Base-by-base conservation (phyloP, 2,113 vertebrate species). In the Hystrix brachyura region DNA sequence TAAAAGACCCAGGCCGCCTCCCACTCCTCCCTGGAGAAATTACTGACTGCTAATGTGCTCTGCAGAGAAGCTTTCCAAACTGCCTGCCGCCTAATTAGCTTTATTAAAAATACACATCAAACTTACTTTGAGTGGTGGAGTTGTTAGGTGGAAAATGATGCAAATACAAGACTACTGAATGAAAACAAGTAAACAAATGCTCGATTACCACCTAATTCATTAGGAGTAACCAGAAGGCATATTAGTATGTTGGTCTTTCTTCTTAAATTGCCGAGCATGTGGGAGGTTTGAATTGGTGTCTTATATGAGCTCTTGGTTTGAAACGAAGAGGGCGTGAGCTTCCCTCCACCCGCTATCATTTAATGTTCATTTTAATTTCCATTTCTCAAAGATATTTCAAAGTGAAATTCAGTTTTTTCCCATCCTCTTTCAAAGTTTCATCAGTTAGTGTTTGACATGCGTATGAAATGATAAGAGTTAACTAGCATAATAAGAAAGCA, bases 391-490 rank as follows among this genome's bases (percentile, higher is more conserved):
- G 82, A 62, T 91, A 89, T 95, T 95, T 96, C 88, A 95, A 95
- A 96, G 65, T 80, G 69, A 91, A 57, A 48, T 67, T 38, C 78
- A 92, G 78, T 74, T 96, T 78, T 86, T 90, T 94, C 15, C 59
- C 69, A 90, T 95, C 72, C 59, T 93, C 53, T 95, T 93, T 84
- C 19, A 82, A 91, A 94, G 74, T 91, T 92, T 79, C n/a, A 43
- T 94, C 94, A 91, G 62, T 96, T 96, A 97, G 59, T 86, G 23
- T 94, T 93, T 97, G 97, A 96, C 88, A 14, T 71, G 93, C 95
- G 18, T 95, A 91, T 96, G 93, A 87, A 96, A 91, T 93, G 89
- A 84, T 95, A 55, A 90, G 85, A 69, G 38, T 81, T 94, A 95
- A 64, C 74, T 96, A 76, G 59, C 53, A 90, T 91, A 91, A 94